phyloP scores from a whole-genome alignment of 2,797 vertebrate genomes.

The Sebastes taczanowskii region DNA sequence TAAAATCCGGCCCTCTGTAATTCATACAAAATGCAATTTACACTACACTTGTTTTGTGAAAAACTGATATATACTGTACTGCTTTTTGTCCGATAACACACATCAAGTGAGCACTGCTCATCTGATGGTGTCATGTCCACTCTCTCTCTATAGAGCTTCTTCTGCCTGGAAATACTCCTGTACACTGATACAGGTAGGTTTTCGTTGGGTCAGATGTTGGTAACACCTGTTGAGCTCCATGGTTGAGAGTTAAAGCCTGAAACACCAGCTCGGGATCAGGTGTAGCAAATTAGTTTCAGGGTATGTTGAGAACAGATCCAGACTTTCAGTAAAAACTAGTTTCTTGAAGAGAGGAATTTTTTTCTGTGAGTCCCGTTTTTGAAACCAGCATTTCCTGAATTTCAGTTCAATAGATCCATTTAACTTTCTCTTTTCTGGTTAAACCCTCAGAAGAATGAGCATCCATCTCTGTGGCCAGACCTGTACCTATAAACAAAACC shows the following conservation, averaged over 20 bases:
- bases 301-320: background rate
- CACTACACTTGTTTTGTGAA: background rate
- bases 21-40: background rate
- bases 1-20: background rate
- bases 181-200: background rate
- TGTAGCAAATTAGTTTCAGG: background rate
- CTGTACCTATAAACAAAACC: background rate
- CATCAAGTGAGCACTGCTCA: background rate
- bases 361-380: background rate
- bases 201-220: background rate
- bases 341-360: background rate
- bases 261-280: background rate
- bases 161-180: background rate
- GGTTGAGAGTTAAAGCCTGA: background rate
- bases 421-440: background rate
- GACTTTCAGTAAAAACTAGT: background rate
- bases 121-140: too few relatives aligned
- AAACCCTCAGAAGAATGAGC: background rate
- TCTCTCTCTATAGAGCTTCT: background rate
- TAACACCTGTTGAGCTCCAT: background rate
- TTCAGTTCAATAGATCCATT: background rate
- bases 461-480: background rate
- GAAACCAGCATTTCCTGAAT: conserved; percentile 4
- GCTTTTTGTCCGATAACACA: too few relatives aligned
- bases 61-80: background rate